Evolutionary conservation across 2,113 vertebrate genomes (phyloP), one percentile per base, ranked within the genome.

Genomic region (Oreocharis arfaki): DNA sequence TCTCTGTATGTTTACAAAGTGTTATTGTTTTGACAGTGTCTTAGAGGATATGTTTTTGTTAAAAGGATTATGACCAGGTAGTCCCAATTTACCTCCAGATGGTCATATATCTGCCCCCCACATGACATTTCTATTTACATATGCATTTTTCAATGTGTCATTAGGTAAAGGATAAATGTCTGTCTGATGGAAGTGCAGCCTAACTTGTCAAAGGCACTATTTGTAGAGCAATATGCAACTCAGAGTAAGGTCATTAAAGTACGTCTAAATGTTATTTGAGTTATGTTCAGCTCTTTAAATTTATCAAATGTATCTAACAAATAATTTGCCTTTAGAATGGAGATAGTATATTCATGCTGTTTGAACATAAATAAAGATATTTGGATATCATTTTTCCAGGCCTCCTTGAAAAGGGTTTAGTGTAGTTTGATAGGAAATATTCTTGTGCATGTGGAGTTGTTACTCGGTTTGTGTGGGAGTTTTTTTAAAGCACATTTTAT

Each of bases 61-160:
- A 20, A 26, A 37, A 67, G n/a, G 79, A 71, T 90, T 94, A 68
- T 92, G 85, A 87, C 56, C 80, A 93, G 93, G 96, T 96, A 93
- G 90, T 60, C 56, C 52, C 26, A 68, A 0, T 86, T 88, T 90
- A 88, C 75, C 56, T 94, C 56, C 57, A 70, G 52, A 75, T 89
- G 89, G 59, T 78, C 77, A 52, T 81, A 33, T 41, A n/a, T 84
- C 76, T 97, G 84, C 56, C 42, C 56, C 88, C n/a, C 69, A 9
- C 47, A 16, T 80, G 89, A 65, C 56, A 55, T 61, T 91, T 76
- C 61, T 74, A 52, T 95, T 42, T 84, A 46, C 41, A 71, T 9
- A 42, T 42, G 15, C 18, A 5, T 81, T 93, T 69, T 68, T 42
- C 41, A 35, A 5, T 13, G 7, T 70, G 37, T 55, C 56, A 88